Base-by-base conservation (phyloP, 1,140 invertebrate genomes). In the Macrobrachium nipponense region DNA sequence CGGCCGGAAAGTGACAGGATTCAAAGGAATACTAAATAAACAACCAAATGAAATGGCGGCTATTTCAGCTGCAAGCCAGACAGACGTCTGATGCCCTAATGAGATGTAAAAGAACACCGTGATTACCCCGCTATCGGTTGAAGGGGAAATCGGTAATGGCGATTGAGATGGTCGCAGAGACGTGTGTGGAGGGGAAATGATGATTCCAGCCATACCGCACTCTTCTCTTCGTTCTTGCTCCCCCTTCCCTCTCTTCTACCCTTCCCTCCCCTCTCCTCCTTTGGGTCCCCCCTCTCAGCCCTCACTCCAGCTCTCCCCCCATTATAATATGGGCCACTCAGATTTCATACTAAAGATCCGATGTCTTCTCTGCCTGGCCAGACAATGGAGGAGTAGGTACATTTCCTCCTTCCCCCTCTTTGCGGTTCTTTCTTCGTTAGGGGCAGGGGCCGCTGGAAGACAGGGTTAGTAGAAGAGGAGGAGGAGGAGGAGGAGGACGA, bases 401-500 rank as follows among this genome's bases (percentile, higher is more conserved):
- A 44, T 58, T 58, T 58, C 51, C 51, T 76, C 18, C 59, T 36
- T 23, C 44, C 73, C 59, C 51, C 36, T 58, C 59, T 76, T 20
- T 76, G 73, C 59, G 43, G 51, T 5, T 51, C 59, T 58, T 27
- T 58, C 27, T 44, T 76, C 59, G 43, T 76, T 58, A 10, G 36
- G 73, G 73, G 73, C 36, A 73, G 70, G 70, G 70, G 70, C 68
- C 23, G 51, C 36, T 14, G 51, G 72, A 44, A 27, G 20, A 12
- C n/a, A 76, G 73, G 59, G 14, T 43, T 43, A 44, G 23, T 27
- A 44, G 70, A 27, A n/a, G 72, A 73, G 72, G 72, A 73, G 36
- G 72, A 73, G 72, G 72, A 73, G 27, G 72, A 73, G 27, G 27
- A 36, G 27, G 51, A 51, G 51, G 51, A 51, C 4, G 51, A 12